Evolutionary conservation across 2,113 vertebrate species (phyloP), one percentile per base, ranked within the genome.

Genomic region (Microtus montanus): DNA sequence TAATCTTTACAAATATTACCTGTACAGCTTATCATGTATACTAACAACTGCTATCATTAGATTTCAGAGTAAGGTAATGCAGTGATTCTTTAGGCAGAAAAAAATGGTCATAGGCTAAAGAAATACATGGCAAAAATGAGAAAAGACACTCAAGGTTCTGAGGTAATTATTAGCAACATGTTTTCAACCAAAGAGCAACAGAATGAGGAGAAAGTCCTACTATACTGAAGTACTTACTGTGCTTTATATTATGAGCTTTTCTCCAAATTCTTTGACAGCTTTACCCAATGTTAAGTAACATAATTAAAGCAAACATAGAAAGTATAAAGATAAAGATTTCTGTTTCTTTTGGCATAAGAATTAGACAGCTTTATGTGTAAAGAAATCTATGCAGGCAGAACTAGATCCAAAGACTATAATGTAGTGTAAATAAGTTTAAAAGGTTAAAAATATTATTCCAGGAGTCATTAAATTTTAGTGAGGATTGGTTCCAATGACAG

Each of bases 401-500:
- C 78, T 80, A 91, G 52, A 94, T 63, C 52, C 2, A 35, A 93
- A 58, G 68, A 95, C 77, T 95, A 84, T 92, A 95, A 92, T 61
- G 20, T 0, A 63, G 28, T 68, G 38, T 33, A 84, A 64, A 61
- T 52, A 41, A 3, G 35, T 26, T 93, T 86, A 71, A 44, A 73
- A 58, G 41, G 15, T 82, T 52, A 13, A 11, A 89, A 89, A 87
- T 66, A 41, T 19, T 52, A 63, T 74, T 82, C 71, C 75, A 91
- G 41, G 35, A 54, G 7, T 71, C 41, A 52, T 41, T 71, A 7
- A 82, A 33, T 20, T 20, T 84, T 10, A n/a, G 2, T 83, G 38
- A 70, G 19, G 22, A 22, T 28, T n/a, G 17, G 15, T 5, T 61
- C 7, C 4, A 49, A 0, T 20, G 54, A 17, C 24, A 49, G 8